Base-by-base conservation (phyloP, 2,113 vertebrate species). In the Mellivora capensis region DNA sequence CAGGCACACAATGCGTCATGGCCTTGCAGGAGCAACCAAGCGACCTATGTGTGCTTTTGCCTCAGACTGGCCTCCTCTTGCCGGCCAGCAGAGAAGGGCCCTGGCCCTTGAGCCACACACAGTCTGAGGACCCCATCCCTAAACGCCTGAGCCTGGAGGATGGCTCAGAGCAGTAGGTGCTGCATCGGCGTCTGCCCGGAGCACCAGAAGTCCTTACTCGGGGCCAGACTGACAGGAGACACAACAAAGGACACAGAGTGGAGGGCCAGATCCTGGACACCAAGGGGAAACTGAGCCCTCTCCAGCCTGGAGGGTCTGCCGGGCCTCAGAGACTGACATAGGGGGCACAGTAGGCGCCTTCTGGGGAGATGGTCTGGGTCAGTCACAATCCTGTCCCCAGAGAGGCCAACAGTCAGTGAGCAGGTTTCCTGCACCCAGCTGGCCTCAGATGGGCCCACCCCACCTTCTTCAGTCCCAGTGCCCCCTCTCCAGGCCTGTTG, bases 111-210 rank as follows among this genome's bases (percentile, higher is more conserved):
- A 17, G 47, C 27, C 4, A 18, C 59, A 21, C 27, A 3, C 29
- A 84, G 29, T 34, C 76, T 23, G 47, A 21, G 25, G n/a, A 61
- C 12, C 5, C 34, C 59, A 3, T 4, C 61, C 62, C 39, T 20
- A 9, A 10, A 18, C 2, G 29, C 20, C 79, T 20, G 57, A 29
- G 29, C 42, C 15, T 8, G 25, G 21, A 14, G 27, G 47, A 7
- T 23, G 31, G 18, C 49, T 29, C 72, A 27, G 72, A 44, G 72
- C 39, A 27, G 72, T 14, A 13, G 12, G 20, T 4, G 31, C 31
- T n/a, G 49, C 49, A 1, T 21, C 20, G 1, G 3, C 7, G 3
- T n/a, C 31, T 54, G 77, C 20, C 34, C 6, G 7, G 2, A 29
- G 57, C 57, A 3, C 9, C 4, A 2, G 9, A 2, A 20, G 81